These are phyloP conservation scores for Hydrozoanthus tunicans DNA, from an alignment of 64 coral and sea anemone species.

Conservation along the genomic window DNA sequence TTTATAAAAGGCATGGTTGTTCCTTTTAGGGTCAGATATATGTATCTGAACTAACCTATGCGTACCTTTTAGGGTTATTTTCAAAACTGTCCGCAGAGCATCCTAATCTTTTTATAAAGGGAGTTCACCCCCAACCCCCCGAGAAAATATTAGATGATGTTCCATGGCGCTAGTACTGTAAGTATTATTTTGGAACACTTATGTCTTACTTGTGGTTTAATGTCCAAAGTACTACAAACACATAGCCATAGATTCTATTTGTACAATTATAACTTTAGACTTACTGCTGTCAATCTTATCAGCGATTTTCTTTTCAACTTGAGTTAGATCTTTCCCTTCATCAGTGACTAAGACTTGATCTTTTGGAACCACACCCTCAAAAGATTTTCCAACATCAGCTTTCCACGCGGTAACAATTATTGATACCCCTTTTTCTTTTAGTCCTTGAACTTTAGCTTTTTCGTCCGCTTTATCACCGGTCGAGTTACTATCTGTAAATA, in stretches of 20 bases:
- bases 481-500: constrained; percentile 72
- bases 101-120: no score
- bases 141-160: no score
- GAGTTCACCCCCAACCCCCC: no score
- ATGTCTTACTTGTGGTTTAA: no score
- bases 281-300: constrained; percentile 16
- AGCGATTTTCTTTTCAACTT: constrained; percentile 6
- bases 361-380: constrained; percentile 4
- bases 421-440: constrained; percentile 28
- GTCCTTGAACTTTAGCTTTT: constrained; percentile 48
- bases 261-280: neutral
- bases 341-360: constrained; percentile 33
- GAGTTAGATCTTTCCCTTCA: constrained; percentile 9
- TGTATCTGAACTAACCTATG: no score
- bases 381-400: constrained; percentile 6
- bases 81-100: no score
- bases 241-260: neutral
- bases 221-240: neutral
- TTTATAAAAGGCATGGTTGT: no score
- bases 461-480: constrained; percentile 46
- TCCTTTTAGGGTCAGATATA: no score
- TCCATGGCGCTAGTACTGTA: no score
- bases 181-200: no score
- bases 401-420: constrained; percentile 35
- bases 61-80: no score